Evolutionary conservation across 2,113 vertebrate genomes (phyloP).

Genomic region (Crypturellus undulatus): DNA sequence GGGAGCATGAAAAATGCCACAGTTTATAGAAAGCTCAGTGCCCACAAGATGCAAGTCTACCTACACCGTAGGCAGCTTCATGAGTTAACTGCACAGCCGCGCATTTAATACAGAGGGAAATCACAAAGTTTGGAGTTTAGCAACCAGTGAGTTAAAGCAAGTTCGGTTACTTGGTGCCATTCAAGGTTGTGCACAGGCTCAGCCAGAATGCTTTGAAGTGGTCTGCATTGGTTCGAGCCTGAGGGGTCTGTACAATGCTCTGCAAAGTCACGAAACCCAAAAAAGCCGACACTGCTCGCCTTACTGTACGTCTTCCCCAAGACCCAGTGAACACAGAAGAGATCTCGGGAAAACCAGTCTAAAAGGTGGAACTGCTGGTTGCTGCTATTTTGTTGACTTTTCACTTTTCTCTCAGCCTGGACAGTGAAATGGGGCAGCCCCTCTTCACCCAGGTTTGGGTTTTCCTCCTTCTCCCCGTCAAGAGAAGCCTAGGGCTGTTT

Average conservation of each 20-base stretch:
- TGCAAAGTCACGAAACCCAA: not conserved
- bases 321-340: not conserved
- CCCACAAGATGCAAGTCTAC: not conserved
- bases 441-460: not conserved
- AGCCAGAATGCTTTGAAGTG: not conserved
- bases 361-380: not conserved
- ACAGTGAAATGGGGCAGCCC: not conserved
- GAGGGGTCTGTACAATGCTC: not conserved
- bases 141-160: not conserved
- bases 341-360: not conserved
- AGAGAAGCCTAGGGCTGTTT: too few relatives aligned
- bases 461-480: not conserved
- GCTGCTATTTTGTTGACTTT: rapidly evolving
- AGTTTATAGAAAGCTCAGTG: not conserved
- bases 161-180: not conserved
- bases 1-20: not conserved
- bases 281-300: not conserved
- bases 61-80: not conserved
- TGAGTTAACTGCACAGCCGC: rapidly evolving
- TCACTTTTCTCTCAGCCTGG: not conserved
- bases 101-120: not conserved
- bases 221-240: not conserved
- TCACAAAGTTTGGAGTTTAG: not conserved
- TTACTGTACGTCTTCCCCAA: not conserved
- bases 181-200: not conserved